phyloP scores from a whole-genome alignment of 92 coral and sea anemone species.

The Isaurus tuberculatus region DNA sequence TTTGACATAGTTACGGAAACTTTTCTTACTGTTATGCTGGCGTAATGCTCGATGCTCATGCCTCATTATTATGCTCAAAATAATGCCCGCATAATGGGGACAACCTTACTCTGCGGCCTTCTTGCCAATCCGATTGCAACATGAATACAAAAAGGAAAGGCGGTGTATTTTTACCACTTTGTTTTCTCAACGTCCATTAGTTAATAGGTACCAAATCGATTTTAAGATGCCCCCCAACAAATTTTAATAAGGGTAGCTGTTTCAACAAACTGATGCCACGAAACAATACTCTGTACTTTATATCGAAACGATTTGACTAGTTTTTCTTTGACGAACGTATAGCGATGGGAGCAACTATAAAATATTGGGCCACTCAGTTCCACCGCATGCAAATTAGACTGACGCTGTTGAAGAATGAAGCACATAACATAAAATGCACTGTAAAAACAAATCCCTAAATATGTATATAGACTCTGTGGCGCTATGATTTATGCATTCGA shows the following conservation, averaged over 20 bases:
- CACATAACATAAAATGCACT: background rate
- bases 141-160: background rate
- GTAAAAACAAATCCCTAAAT: slow-evolving; percentile 1
- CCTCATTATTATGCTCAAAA: no score
- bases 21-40: no score
- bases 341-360: background rate
- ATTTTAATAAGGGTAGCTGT: background rate
- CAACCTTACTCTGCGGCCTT: no score
- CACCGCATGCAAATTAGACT: slow-evolving; percentile 5
- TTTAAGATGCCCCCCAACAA: background rate
- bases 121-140: background rate
- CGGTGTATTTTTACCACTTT: background rate
- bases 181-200: background rate
- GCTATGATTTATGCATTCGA: slow-evolving; percentile 14
- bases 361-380: background rate
- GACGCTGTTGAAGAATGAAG: background rate
- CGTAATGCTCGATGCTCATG: no score
- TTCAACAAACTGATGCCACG: background rate
- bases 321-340: background rate
- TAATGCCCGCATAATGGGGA: no score
- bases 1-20: no score
- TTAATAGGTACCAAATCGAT: background rate
- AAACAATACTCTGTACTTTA: background rate
- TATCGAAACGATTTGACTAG: background rate
- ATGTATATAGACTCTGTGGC: background rate